Evolutionary conservation across 2,888 invertebrate species (phyloP).

Genomic region (Tortricodes alternella): DNA sequence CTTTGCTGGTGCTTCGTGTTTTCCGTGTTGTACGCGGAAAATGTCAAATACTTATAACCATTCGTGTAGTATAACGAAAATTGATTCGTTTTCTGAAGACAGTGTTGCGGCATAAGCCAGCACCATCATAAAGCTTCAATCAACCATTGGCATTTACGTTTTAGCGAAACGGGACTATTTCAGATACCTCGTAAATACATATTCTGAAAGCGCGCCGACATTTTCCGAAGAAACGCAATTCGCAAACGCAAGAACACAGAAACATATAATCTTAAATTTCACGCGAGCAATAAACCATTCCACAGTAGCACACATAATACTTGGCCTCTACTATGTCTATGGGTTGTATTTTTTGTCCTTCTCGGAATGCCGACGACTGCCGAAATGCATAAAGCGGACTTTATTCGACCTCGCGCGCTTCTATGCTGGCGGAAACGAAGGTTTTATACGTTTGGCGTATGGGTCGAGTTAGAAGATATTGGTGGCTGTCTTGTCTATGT

Average conservation of each 20-base stretch:
- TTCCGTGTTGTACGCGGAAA: too few relatives aligned
- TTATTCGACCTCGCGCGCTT: conserved; percentile 53
- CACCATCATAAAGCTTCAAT: too few relatives aligned
- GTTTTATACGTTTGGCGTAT: conserved; percentile 43
- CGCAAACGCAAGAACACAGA: neutral
- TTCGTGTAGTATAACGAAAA: too few relatives aligned
- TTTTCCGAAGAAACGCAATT: neutral
- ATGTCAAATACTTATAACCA: too few relatives aligned
- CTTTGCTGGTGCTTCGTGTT: too few relatives aligned
- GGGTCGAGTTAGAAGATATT: conserved; percentile 33
- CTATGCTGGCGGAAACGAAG: conserved; percentile 65
- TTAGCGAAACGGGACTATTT: neutral
- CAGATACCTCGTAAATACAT: too few relatives aligned
- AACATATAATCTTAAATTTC: neutral
- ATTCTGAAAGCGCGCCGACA: neutral
- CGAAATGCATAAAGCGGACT: conserved; percentile 73
- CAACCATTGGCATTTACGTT: too few relatives aligned
- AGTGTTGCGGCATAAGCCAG: too few relatives aligned
- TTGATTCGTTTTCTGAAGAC: too few relatives aligned
- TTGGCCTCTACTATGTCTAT: conserved; percentile 21
- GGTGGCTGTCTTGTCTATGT: neutral
- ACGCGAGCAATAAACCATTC: neutral
- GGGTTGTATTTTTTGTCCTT: conserved; percentile 21
- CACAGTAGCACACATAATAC: neutral
- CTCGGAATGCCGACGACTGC: conserved; percentile 51